phyloP scores from a whole-genome alignment of 2,797 vertebrate species.

The Gallinago solitaria region DNA sequence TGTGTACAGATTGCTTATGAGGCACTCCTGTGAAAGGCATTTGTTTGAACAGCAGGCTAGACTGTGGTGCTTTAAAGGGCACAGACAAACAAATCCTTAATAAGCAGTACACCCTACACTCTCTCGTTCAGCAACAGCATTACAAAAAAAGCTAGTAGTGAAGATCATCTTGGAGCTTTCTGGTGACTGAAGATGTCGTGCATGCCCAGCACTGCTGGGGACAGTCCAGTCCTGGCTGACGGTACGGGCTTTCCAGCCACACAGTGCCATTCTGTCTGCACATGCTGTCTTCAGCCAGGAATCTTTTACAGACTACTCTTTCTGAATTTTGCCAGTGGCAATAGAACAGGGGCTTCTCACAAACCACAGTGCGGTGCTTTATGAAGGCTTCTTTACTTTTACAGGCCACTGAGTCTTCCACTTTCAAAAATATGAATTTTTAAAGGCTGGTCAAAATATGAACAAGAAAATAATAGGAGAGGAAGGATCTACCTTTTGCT shows the following conservation, averaged over 20 bases:
- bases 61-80: not conserved
- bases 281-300: not conserved
- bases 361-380: not conserved
- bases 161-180: not conserved
- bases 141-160: not conserved
- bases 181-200: not conserved
- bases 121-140: not conserved
- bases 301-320: not conserved
- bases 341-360: not conserved
- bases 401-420: not conserved
- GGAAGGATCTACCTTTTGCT: not conserved
- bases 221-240: not conserved
- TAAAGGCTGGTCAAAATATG: not conserved
- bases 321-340: not conserved
- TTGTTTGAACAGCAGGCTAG: not conserved
- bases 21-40: not conserved
- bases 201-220: not conserved
- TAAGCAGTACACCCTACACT: fast-evolving
- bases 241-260: not conserved
- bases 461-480: not conserved
- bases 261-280: not conserved
- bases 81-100: not conserved
- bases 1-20: not conserved
- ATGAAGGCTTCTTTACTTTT: not conserved
- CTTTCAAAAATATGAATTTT: not conserved